Evolutionary conservation across 35 echinoderm and acorn worm species (phyloP), one percentile per base, ranked within the genome.

Genomic region (Ptychodera flava): DNA sequence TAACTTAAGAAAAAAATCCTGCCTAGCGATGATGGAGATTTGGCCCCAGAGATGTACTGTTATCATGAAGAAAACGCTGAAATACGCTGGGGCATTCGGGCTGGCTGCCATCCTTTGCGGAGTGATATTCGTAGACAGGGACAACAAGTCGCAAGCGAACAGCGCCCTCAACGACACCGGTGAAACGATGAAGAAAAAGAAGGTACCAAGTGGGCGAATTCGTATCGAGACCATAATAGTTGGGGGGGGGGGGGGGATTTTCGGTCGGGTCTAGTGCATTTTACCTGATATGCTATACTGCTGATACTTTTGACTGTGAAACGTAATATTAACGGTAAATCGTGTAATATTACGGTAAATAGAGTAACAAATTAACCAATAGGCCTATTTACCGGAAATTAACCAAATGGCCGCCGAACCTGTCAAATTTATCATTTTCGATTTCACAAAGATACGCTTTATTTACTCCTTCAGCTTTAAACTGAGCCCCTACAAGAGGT

Each of bases 1-100:
- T n/a, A n/a, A n/a, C n/a, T n/a, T n/a, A n/a, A n/a, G n/a, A n/a
- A n/a, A n/a, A n/a, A n/a, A n/a, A n/a, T n/a, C n/a, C n/a, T n/a
- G n/a, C n/a, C n/a, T n/a, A 94, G 93, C 84, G 30, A 94, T 94
- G 82, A 89, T 94, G 93, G 90, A 94, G 30, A 88, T 88, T 33
- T 91, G 90, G 76, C 93, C 93, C 16, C 33, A 78, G 1, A 64
- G 88, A 34, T 91, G 89, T 36, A 79, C 86, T 6, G 81, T 86
- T 29, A 94, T 94, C 45, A 94, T 94, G 93, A 94, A 94, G 36
- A 85, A 91, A 2, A 80, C 83, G 0, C 82, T 94, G 31, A 94
- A 94, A 80, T 94, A 94, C 37, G 81, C 89, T 36, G 93, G 93
- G 31, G 89, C 93, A 32, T 88, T 94, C 36, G 93, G 93, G 27